phyloP scores from a whole-genome alignment of 2,797 vertebrate species.

The Australoheros facetus region DNA sequence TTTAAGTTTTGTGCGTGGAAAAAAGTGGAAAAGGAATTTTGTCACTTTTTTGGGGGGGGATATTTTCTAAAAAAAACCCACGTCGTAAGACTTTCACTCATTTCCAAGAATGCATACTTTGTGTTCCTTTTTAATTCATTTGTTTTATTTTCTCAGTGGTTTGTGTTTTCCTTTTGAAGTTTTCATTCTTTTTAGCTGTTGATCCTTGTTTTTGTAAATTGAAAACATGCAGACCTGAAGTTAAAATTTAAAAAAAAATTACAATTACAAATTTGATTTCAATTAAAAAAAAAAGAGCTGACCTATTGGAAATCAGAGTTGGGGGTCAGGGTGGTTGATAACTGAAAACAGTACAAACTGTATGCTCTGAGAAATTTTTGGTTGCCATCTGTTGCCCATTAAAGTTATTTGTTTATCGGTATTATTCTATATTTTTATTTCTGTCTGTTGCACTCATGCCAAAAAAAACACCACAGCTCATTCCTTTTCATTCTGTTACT shows the following conservation, averaged over 20 bases:
- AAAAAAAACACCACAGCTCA: conserved; percentile 21
- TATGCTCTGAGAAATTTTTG: conserved; percentile 66
- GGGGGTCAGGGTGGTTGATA: neutral
- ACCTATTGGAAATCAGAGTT: conserved; percentile 38
- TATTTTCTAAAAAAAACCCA: conserved; percentile 24
- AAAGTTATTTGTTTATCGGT: conserved; percentile 78
- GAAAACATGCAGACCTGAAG: conserved; percentile 27
- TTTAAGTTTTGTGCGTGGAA: conserved; percentile 19
- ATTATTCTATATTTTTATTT: conserved; percentile 69
- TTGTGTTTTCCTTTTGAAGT: conserved; percentile 47
- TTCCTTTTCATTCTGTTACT: conserved; percentile 15
- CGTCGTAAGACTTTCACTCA: conserved; percentile 44
- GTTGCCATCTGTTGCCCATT: conserved; percentile 78
- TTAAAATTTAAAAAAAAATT: conserved; percentile 9
- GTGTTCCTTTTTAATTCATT: conserved; percentile 44
- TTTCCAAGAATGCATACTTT: conserved; percentile 60
- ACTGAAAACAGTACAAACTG: conserved; percentile 49
- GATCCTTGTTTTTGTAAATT: conserved; percentile 56
- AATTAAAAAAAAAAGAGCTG: conserved; percentile 13
- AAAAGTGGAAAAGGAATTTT: conserved; percentile 3
- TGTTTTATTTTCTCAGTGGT: conserved; percentile 29
- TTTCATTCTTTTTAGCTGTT: conserved; percentile 56
- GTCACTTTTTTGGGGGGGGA: neutral
- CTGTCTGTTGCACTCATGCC: conserved; percentile 42
- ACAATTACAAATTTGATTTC: conserved; percentile 1